Percentiles rank a stretch among this genome's conserved stretches.
Evolutionary conservation across 2,797 vertebrate species (phyloP).

Genomic region (Megaceryle alcyon): DNA sequence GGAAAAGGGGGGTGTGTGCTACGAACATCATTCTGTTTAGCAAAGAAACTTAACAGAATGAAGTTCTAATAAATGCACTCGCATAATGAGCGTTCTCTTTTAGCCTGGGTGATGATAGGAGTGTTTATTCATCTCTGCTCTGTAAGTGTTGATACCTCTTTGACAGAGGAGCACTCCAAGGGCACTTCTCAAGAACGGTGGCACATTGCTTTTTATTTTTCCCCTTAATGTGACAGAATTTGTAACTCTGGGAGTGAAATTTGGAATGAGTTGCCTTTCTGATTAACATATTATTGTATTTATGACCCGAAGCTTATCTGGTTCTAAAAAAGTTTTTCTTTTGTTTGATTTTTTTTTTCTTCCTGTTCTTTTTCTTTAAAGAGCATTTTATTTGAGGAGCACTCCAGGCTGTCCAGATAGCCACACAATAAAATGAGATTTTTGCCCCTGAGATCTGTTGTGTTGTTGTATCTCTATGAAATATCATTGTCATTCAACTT

Average conservation of each 20-base stretch:
- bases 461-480: background rate
- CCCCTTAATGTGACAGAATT: background rate
- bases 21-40: background rate
- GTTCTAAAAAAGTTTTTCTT: background rate
- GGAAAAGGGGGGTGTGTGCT: background rate
- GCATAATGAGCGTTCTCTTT: background rate
- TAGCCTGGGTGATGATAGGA: background rate
- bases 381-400: background rate
- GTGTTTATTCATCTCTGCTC: background rate
- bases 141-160: background rate
- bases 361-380: background rate
- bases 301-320: background rate
- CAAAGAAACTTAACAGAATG: background rate
- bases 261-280: background rate
- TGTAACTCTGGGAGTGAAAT: background rate
- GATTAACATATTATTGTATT: background rate
- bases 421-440: slow-evolving; percentile 10
- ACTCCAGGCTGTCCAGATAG: background rate
- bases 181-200: background rate
- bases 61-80: background rate
- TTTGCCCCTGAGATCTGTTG: background rate
- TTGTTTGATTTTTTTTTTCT: background rate
- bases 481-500: background rate
- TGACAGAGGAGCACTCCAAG: background rate
- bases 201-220: background rate